Evolutionary conservation across 2,113 vertebrate species (phyloP).

Genomic region (Malurus alboscapulatus): DNA sequence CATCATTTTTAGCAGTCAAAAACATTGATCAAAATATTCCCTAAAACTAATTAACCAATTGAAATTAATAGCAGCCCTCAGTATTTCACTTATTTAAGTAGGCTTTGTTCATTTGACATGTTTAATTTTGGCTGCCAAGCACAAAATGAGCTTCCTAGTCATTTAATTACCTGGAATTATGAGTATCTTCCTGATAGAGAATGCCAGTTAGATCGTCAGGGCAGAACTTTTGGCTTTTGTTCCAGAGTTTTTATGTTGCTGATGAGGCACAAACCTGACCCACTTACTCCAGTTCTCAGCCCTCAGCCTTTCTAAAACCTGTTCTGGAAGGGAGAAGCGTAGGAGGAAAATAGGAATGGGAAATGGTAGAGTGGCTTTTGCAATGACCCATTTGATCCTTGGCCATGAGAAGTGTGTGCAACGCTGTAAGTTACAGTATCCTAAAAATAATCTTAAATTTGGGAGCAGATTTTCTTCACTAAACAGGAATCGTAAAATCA

Average conservation of each 20-base stretch:
- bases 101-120: slow-evolving; percentile 20
- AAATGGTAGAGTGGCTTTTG: not conserved
- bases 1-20: slow-evolving; percentile 17
- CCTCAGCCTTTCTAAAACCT: not conserved
- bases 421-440: not conserved
- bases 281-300: not conserved
- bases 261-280: not conserved
- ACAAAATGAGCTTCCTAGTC: slow-evolving; percentile 26
- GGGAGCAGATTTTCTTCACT: not conserved
- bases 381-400: not conserved
- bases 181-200: not conserved
- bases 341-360: not conserved
- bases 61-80: not conserved
- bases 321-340: not conserved
- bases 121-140: slow-evolving; percentile 29
- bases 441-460: not conserved
- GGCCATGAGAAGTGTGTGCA: not conserved
- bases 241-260: not conserved
- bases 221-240: slow-evolving; percentile 4
- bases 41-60: slow-evolving; percentile 19
- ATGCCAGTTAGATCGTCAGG: not conserved
- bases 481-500: not conserved
- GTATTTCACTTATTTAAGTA: slow-evolving; percentile 21
- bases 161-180: slow-evolving; percentile 58
- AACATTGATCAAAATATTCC: slow-evolving; percentile 24